Conservation (phyloP, 2,797 vertebrate genomes). For the Rhinoraja longicauda region DNA sequence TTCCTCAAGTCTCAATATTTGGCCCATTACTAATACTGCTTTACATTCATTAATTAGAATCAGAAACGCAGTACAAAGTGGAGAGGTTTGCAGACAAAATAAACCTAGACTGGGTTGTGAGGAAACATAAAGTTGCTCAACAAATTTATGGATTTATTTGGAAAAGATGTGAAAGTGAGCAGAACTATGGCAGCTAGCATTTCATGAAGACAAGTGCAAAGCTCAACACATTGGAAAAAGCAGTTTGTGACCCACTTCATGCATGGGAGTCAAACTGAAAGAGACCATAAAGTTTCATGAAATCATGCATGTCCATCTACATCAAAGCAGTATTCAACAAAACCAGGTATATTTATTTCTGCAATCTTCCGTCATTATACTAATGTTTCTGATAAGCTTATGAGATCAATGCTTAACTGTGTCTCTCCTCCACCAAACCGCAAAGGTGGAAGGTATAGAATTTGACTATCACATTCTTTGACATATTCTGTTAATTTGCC, state of each 20-base stretch:
- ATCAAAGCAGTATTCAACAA: not conserved
- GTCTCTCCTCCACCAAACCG: not conserved
- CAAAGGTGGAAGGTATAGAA: not conserved
- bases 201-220: not conserved
- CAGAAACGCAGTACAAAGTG: not conserved
- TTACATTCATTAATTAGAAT: not conserved
- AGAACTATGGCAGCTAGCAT: not conserved
- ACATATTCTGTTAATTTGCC: not conserved
- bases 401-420: not conserved
- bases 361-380: not conserved
- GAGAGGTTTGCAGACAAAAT: not conserved
- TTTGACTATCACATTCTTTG: not conserved
- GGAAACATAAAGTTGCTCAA: not conserved
- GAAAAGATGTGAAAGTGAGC: not conserved
- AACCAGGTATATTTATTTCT: not conserved
- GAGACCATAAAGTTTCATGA: not conserved
- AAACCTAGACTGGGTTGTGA: not conserved
- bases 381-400: not conserved
- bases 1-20: not conserved
- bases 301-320: not conserved
- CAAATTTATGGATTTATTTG: not conserved
- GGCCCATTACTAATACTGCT: not conserved
- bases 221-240: not conserved
- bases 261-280: not conserved
- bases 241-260: not conserved